Percentiles rank a stretch among this genome's conserved stretches.
phyloP scores from a whole-genome alignment of 2,888 invertebrate species.

The Pristionchus arcanus region DNA sequence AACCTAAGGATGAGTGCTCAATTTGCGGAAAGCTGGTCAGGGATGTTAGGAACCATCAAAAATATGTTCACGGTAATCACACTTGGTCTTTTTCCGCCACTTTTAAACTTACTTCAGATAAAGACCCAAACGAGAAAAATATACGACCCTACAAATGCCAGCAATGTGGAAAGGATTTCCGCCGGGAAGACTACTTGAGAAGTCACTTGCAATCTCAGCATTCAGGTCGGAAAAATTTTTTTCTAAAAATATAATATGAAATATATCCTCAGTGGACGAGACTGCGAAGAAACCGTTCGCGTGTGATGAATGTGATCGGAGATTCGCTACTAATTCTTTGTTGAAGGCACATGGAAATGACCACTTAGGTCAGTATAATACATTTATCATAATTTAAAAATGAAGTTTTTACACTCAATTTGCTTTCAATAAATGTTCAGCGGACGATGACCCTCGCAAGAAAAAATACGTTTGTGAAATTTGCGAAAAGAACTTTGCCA shows the following conservation, averaged over 20 bases:
- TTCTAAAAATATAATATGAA: not conserved
- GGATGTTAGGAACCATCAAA: not conserved
- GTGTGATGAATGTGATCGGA: not conserved
- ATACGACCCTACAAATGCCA: not conserved
- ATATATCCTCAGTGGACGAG: not conserved
- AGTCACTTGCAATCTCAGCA: not conserved
- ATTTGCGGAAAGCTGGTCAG: not conserved
- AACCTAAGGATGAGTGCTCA: not conserved
- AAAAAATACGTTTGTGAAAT: not conserved
- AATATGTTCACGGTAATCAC: not conserved
- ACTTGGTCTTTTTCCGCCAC: too few species aligned
- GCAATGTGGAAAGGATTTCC: not conserved
- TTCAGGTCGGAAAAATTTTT: not conserved
- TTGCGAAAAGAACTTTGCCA: not conserved
- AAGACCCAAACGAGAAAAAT: not conserved
- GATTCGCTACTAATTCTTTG: not conserved
- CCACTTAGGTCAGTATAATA: not conserved
- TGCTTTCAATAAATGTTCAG: not conserved
- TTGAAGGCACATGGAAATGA: not conserved
- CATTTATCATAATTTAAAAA: too few species aligned
- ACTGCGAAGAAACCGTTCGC: not conserved
- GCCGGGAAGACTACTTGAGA: not conserved
- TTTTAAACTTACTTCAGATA: not conserved
- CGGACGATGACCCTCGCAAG: not conserved
- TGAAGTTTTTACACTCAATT: not conserved